Evolutionary conservation across 2,113 vertebrate genomes (phyloP).

Genomic region (Alethe castanea): DNA sequence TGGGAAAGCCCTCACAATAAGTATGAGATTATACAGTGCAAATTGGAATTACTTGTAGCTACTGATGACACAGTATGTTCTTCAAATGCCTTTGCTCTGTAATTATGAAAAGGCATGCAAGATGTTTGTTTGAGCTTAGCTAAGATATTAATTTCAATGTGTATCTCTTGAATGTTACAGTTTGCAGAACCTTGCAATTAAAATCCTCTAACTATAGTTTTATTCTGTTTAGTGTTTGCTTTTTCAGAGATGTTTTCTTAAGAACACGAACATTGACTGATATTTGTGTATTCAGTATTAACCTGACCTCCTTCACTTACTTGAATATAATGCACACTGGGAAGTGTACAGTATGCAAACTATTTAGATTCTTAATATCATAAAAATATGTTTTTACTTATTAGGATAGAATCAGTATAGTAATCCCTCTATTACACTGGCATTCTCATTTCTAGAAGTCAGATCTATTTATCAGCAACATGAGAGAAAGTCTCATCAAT

Average conservation of each 20-base stretch:
- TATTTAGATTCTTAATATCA: background rate
- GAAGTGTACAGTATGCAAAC: background rate
- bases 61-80: background rate
- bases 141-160: background rate
- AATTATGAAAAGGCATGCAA: background rate
- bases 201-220: background rate
- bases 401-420: background rate
- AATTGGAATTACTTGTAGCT: background rate
- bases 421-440: background rate
- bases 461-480: background rate
- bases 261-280: background rate
- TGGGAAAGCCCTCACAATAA: constrained; percentile 67
- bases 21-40: background rate
- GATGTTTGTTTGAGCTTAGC: background rate
- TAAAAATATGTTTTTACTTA: background rate
- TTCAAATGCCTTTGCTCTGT: background rate
- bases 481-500: background rate
- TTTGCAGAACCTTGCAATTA: background rate
- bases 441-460: background rate
- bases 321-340: background rate
- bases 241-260: background rate
- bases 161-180: background rate
- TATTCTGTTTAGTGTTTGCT: background rate
- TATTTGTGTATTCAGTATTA: background rate
- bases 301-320: background rate